Base-by-base conservation (phyloP, 2,888 invertebrate genomes). In the Caenorhabditis wallacei region DNA sequence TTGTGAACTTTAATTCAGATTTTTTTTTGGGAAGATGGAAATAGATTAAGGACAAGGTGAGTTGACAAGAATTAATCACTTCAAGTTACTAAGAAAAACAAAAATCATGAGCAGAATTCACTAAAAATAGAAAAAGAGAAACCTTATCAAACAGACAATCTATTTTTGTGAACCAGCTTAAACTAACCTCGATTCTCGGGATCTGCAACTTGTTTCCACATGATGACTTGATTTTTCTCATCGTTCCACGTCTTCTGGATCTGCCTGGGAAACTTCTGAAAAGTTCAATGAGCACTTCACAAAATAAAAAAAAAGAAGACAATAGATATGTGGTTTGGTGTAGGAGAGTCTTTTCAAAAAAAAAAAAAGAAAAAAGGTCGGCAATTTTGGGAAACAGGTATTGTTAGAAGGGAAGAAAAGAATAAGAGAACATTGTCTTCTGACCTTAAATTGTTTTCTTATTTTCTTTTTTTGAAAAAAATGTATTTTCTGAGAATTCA, bases 191-290 rank as follows among this genome's bases (percentile, higher is more conserved):
- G 20, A 85, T 85, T 35, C 80, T 72, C 1, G 85, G 85, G 16
- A 85, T 85, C 54, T 82, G 76, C 35, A 85, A 64, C n/a, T 80
- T 82, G 20, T 82, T 85, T 2, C 85, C 85, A 59, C 69, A 66
- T 30, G 80, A 80, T 26, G 82, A 82, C 20, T 82, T 85, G 80
- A 85, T 82, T 40, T 85, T 85, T 26, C 85, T 57, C 85, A 85
- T 85, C 57, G 43, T 69, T 57, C 30, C 16, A 40, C 20, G n/a
- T n/a, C n/a, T n/a, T n/a, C n/a, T n/a, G 4, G 16, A n/a, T 5
- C 53, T 59, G 10, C 35, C 30, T 8, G 8, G 8, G 11, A 30
- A 35, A 20, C 30, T 30, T 4, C 46, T 66, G 40, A 16, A 63
- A 40, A 63, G 54, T 57, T 75, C 74, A 75, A 75, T 66, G 57